A percentile compares a stretch with the other conserved stretches of the same genome.
phyloP scores from a whole-genome alignment of 2,113 vertebrate genomes.

The Cavia aperea region DNA sequence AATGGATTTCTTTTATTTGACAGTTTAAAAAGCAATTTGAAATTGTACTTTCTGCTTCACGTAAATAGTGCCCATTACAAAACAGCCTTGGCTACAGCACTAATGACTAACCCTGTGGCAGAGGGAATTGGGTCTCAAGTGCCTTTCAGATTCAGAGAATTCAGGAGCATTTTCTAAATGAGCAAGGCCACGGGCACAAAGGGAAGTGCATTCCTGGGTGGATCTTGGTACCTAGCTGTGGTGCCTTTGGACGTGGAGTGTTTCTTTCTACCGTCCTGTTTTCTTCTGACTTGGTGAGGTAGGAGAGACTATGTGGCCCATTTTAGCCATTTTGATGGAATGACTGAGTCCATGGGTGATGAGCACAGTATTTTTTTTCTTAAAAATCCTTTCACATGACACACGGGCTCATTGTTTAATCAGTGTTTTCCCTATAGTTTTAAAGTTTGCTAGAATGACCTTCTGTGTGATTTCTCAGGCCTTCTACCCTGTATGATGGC shows the following conservation, averaged over 20 bases:
- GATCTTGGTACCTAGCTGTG: background rate
- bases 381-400: background rate
- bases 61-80: constrained; percentile 49
- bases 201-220: background rate
- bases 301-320: no score
- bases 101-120: constrained; percentile 6
- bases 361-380: background rate
- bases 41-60: constrained; percentile 55
- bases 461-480: background rate
- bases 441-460: background rate
- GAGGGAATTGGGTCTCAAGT: background rate
- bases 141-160: constrained; percentile 28
- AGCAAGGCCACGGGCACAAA: background rate
- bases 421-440: background rate
- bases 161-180: background rate
- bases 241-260: fast-evolving
- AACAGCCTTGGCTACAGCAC: background rate
- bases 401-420: background rate
- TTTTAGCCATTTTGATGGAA: background rate
- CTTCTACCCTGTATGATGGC: background rate
- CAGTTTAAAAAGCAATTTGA: constrained; percentile 62
- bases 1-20: constrained; percentile 58
- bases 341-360: background rate
- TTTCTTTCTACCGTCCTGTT: background rate
- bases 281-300: background rate